These are phyloP conservation scores for Brachyrhaphis roseni DNA, from an alignment of 2,797 vertebrate genomes.

Conservation along the genomic window DNA sequence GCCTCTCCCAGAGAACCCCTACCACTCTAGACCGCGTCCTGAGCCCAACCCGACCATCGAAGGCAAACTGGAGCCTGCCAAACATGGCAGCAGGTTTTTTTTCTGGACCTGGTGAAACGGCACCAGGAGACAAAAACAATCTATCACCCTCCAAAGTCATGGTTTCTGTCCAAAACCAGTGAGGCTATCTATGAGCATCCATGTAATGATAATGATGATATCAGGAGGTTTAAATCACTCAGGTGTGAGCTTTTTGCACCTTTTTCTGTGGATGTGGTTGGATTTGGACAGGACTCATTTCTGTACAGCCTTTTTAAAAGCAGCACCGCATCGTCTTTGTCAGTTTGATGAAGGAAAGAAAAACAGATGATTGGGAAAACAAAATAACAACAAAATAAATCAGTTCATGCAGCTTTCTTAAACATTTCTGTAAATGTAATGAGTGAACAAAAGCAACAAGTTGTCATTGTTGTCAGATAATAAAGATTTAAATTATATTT, in stretches of 20 bases:
- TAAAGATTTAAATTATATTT: conserved; percentile 72
- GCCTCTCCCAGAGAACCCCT: conserved; percentile 89
- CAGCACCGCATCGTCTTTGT: conserved; percentile 39
- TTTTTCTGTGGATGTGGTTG: not conserved
- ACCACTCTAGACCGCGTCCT: conserved; percentile 89
- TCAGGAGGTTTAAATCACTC: conserved; percentile 13
- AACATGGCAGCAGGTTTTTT: conserved; percentile 87
- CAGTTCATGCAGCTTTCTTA: conserved; percentile 47
- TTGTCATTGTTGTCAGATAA: conserved; percentile 72
- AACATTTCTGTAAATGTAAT: conserved; percentile 75
- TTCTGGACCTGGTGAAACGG: conserved; percentile 89
- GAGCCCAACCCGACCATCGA: conserved; percentile 85
- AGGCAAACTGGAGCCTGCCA: conserved; percentile 88
- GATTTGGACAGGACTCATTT: conserved; percentile 62
- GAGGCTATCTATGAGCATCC: not conserved
- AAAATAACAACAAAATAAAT: conserved; percentile 38
- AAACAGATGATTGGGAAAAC: conserved; percentile 37
- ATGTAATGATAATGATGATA: not conserved
- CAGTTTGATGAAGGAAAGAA: conserved; percentile 54
- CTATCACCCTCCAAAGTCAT: conserved; percentile 30
- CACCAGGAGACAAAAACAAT: not conserved
- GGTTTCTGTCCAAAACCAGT: conserved; percentile 58
- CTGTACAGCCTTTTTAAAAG: conserved; percentile 25
- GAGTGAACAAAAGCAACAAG: conserved; percentile 62
- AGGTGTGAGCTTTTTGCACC: conserved; percentile 11